phyloP scores from a whole-genome alignment of 2,888 invertebrate genomes.

The Drosophila barbarae region DNA sequence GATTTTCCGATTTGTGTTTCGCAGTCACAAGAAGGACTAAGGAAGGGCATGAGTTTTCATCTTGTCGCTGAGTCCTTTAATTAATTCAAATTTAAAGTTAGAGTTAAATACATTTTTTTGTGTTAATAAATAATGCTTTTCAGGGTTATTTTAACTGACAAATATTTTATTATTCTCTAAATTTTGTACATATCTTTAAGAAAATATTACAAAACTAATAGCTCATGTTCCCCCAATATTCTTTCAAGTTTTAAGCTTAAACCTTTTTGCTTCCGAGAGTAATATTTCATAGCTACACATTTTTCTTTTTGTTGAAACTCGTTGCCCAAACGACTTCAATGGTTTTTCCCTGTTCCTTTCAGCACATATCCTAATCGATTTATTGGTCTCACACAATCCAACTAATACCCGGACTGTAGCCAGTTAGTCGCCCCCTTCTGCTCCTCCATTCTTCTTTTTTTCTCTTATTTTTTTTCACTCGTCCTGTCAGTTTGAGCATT shows the following conservation, averaged over 20 bases:
- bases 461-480: background rate
- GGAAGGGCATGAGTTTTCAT: constrained; percentile 25
- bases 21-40: background rate
- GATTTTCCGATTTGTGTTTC: constrained; percentile 52
- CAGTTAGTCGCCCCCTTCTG: constrained; percentile 6
- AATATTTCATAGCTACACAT: constrained; percentile 16
- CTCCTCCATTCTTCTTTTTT: background rate
- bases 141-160: background rate
- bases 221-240: background rate
- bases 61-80: background rate
- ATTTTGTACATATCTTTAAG: background rate
- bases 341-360: constrained; percentile 21
- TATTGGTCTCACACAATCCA: constrained; percentile 49
- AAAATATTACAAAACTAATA: background rate
- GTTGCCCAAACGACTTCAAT: constrained; percentile 16
- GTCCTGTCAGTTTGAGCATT: constrained; percentile 46
- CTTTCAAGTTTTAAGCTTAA: background rate
- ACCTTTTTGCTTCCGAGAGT: constrained; percentile 1
- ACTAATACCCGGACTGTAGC: constrained; percentile 38
- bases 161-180: no score
- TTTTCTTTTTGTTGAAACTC: constrained; percentile 12
- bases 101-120: background rate
- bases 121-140: background rate
- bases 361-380: constrained; percentile 57
- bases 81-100: background rate